These are phyloP conservation scores for Amphipoea oculea DNA, from an alignment of 2,888 invertebrate genomes.

Conservation along the genomic window DNA sequence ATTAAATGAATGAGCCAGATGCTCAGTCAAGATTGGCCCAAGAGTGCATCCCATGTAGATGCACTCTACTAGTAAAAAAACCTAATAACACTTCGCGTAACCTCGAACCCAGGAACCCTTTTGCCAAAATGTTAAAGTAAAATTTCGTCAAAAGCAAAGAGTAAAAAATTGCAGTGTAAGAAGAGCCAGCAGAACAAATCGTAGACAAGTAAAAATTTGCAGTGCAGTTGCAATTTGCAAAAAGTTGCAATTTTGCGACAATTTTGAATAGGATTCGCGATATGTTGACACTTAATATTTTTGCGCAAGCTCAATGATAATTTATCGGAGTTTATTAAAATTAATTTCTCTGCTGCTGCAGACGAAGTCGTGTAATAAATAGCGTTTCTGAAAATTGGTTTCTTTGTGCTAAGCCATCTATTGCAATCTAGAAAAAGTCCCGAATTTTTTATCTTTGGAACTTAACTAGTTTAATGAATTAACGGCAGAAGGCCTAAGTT, in stretches of 20 bases:
- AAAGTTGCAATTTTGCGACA: too few species aligned
- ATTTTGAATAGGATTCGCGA: constrained; percentile 1
- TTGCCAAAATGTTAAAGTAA: not conserved
- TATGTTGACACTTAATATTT: too few species aligned
- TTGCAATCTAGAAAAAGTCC: not conserved
- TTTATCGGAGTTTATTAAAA: not conserved
- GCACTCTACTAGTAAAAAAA: too few species aligned
- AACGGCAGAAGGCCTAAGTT: too few species aligned
- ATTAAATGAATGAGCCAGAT: too few species aligned
- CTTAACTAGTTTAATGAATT: not conserved
- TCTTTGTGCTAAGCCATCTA: not conserved
- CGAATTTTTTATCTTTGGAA: too few species aligned
- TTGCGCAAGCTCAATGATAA: not conserved
- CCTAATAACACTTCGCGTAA: too few species aligned
- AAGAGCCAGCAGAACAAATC: not conserved
- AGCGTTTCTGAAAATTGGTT: not conserved
- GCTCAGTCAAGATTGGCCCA: not conserved
- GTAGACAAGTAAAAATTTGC: not conserved
- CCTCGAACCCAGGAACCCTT: too few species aligned
- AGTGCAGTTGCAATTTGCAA: not conserved
- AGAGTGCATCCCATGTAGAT: too few species aligned
- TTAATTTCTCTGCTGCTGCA: not conserved
- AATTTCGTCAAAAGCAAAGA: not conserved
- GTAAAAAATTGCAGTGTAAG: too few species aligned
- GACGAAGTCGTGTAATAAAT: not conserved